Base-by-base conservation (phyloP, 2,113 vertebrate species). In the Bambusicola thoracicus region DNA sequence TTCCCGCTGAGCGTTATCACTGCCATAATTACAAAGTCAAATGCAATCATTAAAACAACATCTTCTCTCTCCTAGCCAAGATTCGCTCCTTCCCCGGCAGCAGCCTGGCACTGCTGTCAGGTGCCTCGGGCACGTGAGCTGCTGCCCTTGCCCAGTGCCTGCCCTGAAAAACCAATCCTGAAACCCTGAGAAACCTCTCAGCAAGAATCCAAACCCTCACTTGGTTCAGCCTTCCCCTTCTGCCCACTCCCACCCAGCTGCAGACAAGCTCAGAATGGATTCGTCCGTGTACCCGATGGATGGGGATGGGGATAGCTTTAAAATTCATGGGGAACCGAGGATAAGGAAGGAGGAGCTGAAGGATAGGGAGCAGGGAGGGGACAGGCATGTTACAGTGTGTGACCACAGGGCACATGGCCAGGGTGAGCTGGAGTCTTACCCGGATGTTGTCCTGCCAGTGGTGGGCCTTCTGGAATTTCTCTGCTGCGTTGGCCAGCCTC, bases 381-480 rank as follows among this genome's bases (percentile, higher is more conserved):
- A 48, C 1, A 0, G 32, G 34, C 36, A 25, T 8, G 25, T 40
- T 36, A 63, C 61, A 27, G 59, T 8, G 6, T 0, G 0, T 1
- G 4, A 34, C 51, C 48, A 43, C 30, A 41, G 0, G 30, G n/a
- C 36, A 46, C 56, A 24, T 22, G 24, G 30, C 1, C 6, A 15
- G 5, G 8, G 0, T 1, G 0, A 43, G 30, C 43, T 0, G 0
- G 74, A 92, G 75, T 62, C 98, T 98, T 98, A 99, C 99, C 98
- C 98, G 98, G 94, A 99, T 99, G 94, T 98, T 98, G 80, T 99
- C 99, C 96, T 99, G 98, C 99, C 99, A 99, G 89, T 96, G 98
- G 59, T 99, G 98, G 92, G 98, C 97, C 94, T 98, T 99, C 98
- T 99, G 99, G 96, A 99, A 99, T 93, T 97, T 98, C 97, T 99